These are phyloP conservation scores for Meganola albula DNA, from an alignment of 2,888 invertebrate species.

Conservation along the genomic window DNA sequence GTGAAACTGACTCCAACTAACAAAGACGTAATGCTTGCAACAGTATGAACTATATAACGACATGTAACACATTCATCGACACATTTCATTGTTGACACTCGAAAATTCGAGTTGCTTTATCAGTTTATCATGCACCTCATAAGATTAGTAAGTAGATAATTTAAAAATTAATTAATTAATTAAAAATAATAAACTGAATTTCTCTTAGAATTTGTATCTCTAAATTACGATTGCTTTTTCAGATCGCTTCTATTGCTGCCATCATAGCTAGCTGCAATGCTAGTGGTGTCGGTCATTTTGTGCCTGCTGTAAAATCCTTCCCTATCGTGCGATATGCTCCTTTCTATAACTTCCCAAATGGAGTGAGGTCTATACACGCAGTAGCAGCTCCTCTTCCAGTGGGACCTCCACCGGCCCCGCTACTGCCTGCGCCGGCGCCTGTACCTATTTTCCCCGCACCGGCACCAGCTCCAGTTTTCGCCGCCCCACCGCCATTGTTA, in stretches of 20 bases:
- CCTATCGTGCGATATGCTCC: constrained; percentile 68
- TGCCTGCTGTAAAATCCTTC: constrained; percentile 51
- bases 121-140: constrained; percentile 49
- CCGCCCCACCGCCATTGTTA: constrained; percentile 27
- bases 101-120: constrained; percentile 57
- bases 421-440: constrained; percentile 24
- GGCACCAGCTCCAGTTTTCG: constrained; percentile 22
- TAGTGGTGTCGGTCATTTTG: constrained; percentile 60
- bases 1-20: constrained; percentile 61
- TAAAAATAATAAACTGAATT: constrained; percentile 5
- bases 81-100: constrained; percentile 57
- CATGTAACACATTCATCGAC: constrained; percentile 54
- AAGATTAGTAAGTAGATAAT: constrained; percentile 62
- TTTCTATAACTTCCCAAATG: constrained; percentile 65
- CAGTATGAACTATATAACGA: constrained; percentile 74
- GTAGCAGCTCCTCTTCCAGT: constrained; percentile 40
- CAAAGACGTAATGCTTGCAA: constrained; percentile 69
- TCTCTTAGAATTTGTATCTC: too few relatives aligned
- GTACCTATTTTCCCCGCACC: constrained; percentile 34
- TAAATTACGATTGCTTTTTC: constrained; percentile 24
- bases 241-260: constrained; percentile 49
- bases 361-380: constrained; percentile 61
- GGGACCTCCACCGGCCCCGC: constrained; percentile 25
- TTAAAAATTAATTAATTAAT: neutral
- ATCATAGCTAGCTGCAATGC: constrained; percentile 63